Evolutionary conservation across 2,113 vertebrate species (phyloP).

Genomic region (Piaya cayana): DNA sequence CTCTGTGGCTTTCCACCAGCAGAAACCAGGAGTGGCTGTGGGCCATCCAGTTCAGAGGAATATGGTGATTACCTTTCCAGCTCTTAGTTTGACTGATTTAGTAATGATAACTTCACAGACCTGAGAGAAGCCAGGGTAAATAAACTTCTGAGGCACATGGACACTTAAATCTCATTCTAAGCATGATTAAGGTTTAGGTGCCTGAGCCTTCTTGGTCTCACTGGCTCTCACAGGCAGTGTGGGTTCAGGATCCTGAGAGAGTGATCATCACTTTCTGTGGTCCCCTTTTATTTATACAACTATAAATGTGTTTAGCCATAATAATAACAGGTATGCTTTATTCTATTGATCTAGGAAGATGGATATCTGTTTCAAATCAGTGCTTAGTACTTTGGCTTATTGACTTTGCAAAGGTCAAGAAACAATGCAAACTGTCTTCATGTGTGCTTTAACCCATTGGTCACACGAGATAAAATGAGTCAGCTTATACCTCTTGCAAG

Average conservation of each 20-base stretch:
- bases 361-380: background rate
- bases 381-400: background rate
- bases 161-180: conserved; percentile 14
- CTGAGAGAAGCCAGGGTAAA: background rate
- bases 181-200: background rate
- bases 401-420: background rate
- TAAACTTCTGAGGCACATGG: background rate
- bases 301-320: background rate
- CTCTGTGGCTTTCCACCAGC: background rate
- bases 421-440: background rate
- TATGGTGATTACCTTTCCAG: background rate
- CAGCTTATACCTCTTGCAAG: background rate
- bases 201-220: background rate
- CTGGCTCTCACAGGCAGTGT: background rate
- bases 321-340: background rate
- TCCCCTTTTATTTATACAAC: background rate
- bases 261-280: background rate
- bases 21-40: background rate
- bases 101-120: background rate
- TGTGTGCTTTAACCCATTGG: background rate
- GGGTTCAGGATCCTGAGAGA: background rate
- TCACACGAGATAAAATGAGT: background rate
- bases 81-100: background rate
- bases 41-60: background rate
- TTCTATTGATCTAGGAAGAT: background rate